Conservation (phyloP, 2,888 invertebrate genomes). For the Apotomis betuletana region DNA sequence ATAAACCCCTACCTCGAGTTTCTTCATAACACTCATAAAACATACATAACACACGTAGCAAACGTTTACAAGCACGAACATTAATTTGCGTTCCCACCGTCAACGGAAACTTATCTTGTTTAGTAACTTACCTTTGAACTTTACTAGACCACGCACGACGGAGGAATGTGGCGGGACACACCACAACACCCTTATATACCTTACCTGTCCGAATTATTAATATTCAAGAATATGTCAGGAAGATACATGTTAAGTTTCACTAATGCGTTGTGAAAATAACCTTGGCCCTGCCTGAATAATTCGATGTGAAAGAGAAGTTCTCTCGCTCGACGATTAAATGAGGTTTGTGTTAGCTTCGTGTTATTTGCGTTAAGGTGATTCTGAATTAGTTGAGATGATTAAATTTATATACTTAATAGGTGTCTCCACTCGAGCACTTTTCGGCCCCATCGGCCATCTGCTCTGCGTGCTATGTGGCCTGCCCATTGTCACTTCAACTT, state of each 20-base stretch:
- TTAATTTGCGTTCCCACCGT: slow-evolving; percentile 26
- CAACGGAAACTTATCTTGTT: slow-evolving; percentile 38
- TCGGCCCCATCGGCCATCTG: no score
- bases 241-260: slow-evolving; percentile 26
- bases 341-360: neutral
- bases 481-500: no score
- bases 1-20: neutral
- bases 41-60: neutral
- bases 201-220: slow-evolving; percentile 26
- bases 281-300: slow-evolving; percentile 11
- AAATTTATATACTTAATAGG: neutral
- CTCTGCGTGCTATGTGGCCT: no score
- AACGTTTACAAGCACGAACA: slow-evolving; percentile 18
- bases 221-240: slow-evolving; percentile 37
- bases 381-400: neutral
- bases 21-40: neutral
- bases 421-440: no score
- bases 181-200: slow-evolving; percentile 34
- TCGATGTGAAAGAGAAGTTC: neutral
- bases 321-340: neutral
- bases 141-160: slow-evolving; percentile 25
- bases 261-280: slow-evolving; percentile 31
- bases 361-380: neutral
- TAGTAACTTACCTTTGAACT: slow-evolving; percentile 34
- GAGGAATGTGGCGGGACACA: slow-evolving; percentile 23